phyloP scores from a whole-genome alignment of 2,888 invertebrate species.

The Coelopa pilipes region DNA sequence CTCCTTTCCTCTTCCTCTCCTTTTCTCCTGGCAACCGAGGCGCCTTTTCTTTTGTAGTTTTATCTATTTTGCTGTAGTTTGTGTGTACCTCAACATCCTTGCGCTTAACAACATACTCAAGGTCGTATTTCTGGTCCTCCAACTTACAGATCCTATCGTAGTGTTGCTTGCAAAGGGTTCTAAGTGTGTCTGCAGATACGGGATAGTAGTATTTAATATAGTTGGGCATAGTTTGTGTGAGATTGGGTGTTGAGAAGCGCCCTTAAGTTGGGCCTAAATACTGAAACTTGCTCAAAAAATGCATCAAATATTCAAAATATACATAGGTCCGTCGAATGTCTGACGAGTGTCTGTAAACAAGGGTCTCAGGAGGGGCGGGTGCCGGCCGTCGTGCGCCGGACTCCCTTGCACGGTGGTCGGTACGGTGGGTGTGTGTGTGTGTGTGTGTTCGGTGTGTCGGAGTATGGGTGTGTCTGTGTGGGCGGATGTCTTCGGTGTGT shows the following conservation, averaged over 20 bases:
- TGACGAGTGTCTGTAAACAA: too few relatives aligned
- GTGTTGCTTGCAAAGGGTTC: constrained; percentile 83
- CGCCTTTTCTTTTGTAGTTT: constrained; percentile 28
- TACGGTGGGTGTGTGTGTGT: constrained; percentile 5
- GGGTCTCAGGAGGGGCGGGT: neutral
- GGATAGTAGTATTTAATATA: constrained; percentile 38
- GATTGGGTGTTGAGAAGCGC: constrained; percentile 4
- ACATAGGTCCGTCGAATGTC: neutral
- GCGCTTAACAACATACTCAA: constrained; percentile 97
- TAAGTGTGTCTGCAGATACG: constrained; percentile 76
- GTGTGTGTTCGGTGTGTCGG: neutral
- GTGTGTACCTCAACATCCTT: constrained; percentile 97
- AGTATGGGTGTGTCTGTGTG: too few relatives aligned
- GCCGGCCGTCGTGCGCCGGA: neutral
- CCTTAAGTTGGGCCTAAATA: too few relatives aligned
- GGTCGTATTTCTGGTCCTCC: constrained; percentile 97
- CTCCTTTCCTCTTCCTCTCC: too few relatives aligned
- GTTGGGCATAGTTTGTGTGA: constrained; percentile 40
- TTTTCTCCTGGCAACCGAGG: constrained; percentile 8
- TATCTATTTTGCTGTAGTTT: constrained; percentile 44
- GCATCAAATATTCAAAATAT: constrained; percentile 1
- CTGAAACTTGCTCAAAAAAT: neutral
- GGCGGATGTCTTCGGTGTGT: neutral
- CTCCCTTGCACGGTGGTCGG: too few relatives aligned
- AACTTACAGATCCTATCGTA: constrained; percentile 87